Conservation (phyloP, 2,888 invertebrate species). For the Lasioglossum zephyrum region DNA sequence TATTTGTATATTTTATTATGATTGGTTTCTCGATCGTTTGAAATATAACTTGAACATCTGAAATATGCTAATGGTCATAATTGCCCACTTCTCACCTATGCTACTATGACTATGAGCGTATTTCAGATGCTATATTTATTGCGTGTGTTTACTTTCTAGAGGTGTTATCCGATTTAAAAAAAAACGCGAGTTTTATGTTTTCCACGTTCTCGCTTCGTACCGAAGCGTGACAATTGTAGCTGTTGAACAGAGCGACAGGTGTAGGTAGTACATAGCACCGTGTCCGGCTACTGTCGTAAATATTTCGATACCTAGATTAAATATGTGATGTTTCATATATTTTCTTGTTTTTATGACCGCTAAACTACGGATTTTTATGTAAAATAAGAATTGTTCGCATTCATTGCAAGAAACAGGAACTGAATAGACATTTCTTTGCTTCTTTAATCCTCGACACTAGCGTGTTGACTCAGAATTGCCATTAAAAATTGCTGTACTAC, state of each 20-base stretch:
- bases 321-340: background rate
- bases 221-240: constrained; percentile 1
- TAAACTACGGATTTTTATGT: background rate
- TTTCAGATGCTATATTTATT: constrained; percentile 5
- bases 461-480: no score
- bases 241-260: constrained; percentile 1
- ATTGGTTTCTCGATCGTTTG: background rate
- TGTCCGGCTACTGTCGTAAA: background rate
- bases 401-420: background rate
- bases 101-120: background rate
- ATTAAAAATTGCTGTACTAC: no score
- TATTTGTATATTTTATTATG: background rate
- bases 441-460: background rate
- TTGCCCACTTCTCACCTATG: background rate
- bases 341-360: background rate
- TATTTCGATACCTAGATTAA: background rate
- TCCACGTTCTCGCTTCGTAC: background rate
- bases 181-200: background rate
- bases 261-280: background rate
- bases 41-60: background rate
- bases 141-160: background rate
- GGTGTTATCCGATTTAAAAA: background rate
- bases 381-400: background rate
- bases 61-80: background rate
- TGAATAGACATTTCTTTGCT: background rate